These are phyloP conservation scores for Catocala sponsa DNA, from an alignment of 2,888 invertebrate genomes.

Conservation along the genomic window DNA sequence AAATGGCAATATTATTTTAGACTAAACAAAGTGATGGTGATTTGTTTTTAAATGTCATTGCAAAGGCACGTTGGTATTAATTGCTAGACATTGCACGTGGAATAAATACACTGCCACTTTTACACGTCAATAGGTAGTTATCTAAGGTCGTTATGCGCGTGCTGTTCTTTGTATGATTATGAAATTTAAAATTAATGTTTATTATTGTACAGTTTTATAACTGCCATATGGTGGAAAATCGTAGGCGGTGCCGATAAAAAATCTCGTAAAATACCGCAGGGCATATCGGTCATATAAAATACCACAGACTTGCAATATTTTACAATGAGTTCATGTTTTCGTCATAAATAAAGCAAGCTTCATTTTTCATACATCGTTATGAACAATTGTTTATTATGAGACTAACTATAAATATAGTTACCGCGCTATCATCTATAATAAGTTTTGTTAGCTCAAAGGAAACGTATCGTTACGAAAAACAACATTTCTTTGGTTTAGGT, in stretches of 20 bases:
- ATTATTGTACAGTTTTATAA: conserved; percentile 55
- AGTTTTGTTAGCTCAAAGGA: conserved; percentile 47
- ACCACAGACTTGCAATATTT: conserved; percentile 59
- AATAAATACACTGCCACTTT: no score
- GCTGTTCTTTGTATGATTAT: conserved; percentile 7
- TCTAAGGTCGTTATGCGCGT: background rate
- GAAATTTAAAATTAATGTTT: conserved; percentile 31
- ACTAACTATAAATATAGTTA: conserved; percentile 49
- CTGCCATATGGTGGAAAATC: conserved; percentile 57
- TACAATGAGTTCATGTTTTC: conserved; percentile 58
- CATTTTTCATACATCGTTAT: conserved; percentile 52
- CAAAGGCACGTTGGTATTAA: no score
- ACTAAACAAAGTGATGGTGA: no score
- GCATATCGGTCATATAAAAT: conserved; percentile 60
- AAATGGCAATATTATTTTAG: no score
- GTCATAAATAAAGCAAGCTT: conserved; percentile 51
- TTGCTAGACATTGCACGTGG: no score
- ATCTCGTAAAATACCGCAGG: conserved; percentile 58
- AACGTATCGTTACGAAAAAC: conserved; percentile 62
- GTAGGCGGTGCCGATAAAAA: conserved; percentile 65
- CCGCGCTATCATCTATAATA: conserved; percentile 45
- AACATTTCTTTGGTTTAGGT: conserved; percentile 57
- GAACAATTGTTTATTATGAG: conserved; percentile 58
- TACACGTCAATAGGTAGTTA: background rate
- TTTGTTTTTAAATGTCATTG: no score